These are phyloP conservation scores for Mellilla xanthometata DNA, from an alignment of 2,888 invertebrate species.

Conservation along the genomic window DNA sequence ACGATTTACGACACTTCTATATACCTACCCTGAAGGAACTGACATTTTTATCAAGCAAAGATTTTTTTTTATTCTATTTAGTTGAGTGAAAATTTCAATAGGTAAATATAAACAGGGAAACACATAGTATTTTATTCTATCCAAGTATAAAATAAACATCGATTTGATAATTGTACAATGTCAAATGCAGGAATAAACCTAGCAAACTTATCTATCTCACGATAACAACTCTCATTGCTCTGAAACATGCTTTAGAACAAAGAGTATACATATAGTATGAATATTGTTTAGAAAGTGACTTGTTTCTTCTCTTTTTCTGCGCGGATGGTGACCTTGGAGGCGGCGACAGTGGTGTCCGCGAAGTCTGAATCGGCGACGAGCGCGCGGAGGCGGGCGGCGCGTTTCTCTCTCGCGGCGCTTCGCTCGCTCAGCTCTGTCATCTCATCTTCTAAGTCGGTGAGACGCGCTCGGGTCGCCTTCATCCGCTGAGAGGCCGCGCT, in stretches of 20 bases:
- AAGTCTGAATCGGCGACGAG: slow-evolving; percentile 84
- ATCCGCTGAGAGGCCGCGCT: slow-evolving; percentile 85
- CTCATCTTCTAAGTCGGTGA: slow-evolving; percentile 88
- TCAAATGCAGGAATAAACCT: slow-evolving; percentile 67
- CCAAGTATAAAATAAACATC: slow-evolving; percentile 69
- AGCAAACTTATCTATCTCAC: slow-evolving; percentile 61
- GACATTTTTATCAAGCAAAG: too few relatives aligned
- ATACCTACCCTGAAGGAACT: too few relatives aligned
- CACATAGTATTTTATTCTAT: slow-evolving; percentile 68
- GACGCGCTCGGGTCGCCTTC: slow-evolving; percentile 85
- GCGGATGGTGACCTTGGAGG: slow-evolving; percentile 66
- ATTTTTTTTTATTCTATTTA: too few relatives aligned
- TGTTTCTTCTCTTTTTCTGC: slow-evolving; percentile 75
- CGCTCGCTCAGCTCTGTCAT: slow-evolving; percentile 88
- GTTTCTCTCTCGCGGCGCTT: slow-evolving; percentile 86
- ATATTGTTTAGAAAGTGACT: slow-evolving; percentile 67
- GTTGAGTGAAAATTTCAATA: too few relatives aligned
- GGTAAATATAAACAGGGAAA: slow-evolving; percentile 58
- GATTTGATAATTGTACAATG: slow-evolving; percentile 57
- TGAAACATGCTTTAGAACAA: slow-evolving; percentile 37
- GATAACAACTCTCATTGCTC: slow-evolving; percentile 40
- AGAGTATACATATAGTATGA: slow-evolving; percentile 30
- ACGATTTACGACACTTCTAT: too few relatives aligned
- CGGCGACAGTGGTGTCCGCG: slow-evolving; percentile 53
- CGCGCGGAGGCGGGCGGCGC: slow-evolving; percentile 87